A percentile compares a stretch with the other conserved stretches of the same genome.
Evolutionary conservation across 2,888 invertebrate genomes (phyloP).

Genomic region (Argyresthia goedartella): DNA sequence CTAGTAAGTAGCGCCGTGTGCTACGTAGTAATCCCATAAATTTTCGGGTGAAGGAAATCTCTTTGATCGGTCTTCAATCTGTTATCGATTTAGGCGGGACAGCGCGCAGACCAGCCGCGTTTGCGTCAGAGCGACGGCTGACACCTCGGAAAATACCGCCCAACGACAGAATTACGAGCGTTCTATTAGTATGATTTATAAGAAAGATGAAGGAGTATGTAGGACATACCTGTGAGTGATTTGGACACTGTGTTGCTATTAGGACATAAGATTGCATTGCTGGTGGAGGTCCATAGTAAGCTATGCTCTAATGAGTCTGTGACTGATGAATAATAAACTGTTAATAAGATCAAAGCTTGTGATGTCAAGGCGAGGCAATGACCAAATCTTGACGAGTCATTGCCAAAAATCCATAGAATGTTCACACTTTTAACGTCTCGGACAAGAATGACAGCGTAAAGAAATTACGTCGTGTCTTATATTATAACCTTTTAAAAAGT

Average conservation of each 20-base stretch:
- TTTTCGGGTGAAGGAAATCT: conserved; percentile 35
- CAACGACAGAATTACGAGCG: too few relatives aligned
- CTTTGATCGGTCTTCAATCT: conserved; percentile 62
- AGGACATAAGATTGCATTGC: too few relatives aligned
- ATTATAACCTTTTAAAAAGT: conserved; percentile 40
- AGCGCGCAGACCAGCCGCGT: conserved; percentile 36
- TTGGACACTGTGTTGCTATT: too few relatives aligned
- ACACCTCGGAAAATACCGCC: neutral
- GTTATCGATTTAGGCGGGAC: conserved; percentile 55
- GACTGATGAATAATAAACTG: too few relatives aligned
- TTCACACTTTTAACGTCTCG: conserved; percentile 43
- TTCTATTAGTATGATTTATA: too few relatives aligned
- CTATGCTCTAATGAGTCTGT: too few relatives aligned
- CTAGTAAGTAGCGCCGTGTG: conserved; percentile 18
- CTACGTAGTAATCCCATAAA: conserved; percentile 30
- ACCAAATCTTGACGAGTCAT: conserved; percentile 11
- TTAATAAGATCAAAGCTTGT: too few relatives aligned
- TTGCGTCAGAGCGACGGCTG: conserved; percentile 34
- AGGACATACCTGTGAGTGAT: too few relatives aligned
- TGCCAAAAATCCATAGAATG: conserved; percentile 46
- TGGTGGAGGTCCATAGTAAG: too few relatives aligned
- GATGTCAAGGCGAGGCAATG: neutral
- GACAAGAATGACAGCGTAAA: conserved; percentile 41
- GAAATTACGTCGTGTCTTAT: conserved; percentile 49
- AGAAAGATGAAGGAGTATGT: too few relatives aligned